Evolutionary conservation across 2,113 vertebrate species (phyloP).

Genomic region (rabbit (Oryctolagus cuniculus)): mOryCun1.1 NC_091436.1:75421001-75421500

Average conservation of each 20-base stretch:
- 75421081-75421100: too few relatives aligned
- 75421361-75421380: constrained; percentile 20
- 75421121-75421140: too few relatives aligned
- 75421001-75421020: too few relatives aligned
- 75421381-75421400: constrained; percentile 64
- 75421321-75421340: constrained; percentile 48
- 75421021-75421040: too few relatives aligned
- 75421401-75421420: constrained; percentile 35
- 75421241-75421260: constrained; percentile 23
- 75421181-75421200: too few relatives aligned
- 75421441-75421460: constrained; percentile 34
- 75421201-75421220: neutral
- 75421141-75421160: too few relatives aligned
- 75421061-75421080: too few relatives aligned
- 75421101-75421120: too few relatives aligned
- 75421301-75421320: neutral
- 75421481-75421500: neutral
- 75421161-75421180: too few relatives aligned
- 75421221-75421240: neutral
- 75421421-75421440: constrained; percentile 40
- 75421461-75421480: constrained; percentile 30
- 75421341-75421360: neutral
- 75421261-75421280: constrained; percentile 17
- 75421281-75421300: constrained; percentile 23
- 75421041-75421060: too few relatives aligned